These are phyloP conservation scores for Cyrtonyx montezumae DNA, from an alignment of 2,113 vertebrate genomes.

Conservation along the genomic window DNA sequence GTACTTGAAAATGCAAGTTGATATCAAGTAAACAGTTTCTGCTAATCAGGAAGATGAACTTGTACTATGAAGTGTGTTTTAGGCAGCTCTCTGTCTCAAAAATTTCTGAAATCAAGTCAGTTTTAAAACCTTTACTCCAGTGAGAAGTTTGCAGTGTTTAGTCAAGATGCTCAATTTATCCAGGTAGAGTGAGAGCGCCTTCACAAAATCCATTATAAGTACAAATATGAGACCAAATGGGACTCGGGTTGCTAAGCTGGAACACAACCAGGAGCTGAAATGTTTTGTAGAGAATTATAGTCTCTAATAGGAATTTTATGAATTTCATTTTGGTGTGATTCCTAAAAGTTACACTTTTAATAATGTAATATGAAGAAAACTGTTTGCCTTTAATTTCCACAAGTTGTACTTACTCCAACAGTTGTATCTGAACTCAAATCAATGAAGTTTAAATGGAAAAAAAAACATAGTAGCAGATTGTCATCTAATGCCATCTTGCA, in stretches of 20 bases:
- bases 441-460: background rate
- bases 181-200: slow-evolving; percentile 12
- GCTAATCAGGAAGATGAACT: slow-evolving; percentile 50
- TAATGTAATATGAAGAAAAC: background rate
- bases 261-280: background rate
- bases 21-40: slow-evolving; percentile 64
- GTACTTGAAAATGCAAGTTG: slow-evolving; percentile 22
- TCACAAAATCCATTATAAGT: slow-evolving; percentile 59
- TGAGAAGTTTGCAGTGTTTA: slow-evolving; percentile 50
- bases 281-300: background rate
- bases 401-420: background rate
- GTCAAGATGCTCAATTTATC: slow-evolving; percentile 48
- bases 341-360: background rate
- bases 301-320: background rate
- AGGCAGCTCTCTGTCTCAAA: slow-evolving; percentile 33
- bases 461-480: background rate
- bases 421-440: background rate
- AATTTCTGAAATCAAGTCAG: slow-evolving; percentile 44
- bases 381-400: background rate
- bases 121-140: slow-evolving; percentile 48
- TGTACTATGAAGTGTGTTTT: slow-evolving; percentile 51
- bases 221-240: slow-evolving; percentile 53
- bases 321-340: background rate
- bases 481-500: background rate
- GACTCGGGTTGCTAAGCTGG: background rate